Evolutionary conservation across 2,113 vertebrate genomes (phyloP), one percentile per base, ranked within the genome.

Genomic region (Protomyctophum bolini): DNA sequence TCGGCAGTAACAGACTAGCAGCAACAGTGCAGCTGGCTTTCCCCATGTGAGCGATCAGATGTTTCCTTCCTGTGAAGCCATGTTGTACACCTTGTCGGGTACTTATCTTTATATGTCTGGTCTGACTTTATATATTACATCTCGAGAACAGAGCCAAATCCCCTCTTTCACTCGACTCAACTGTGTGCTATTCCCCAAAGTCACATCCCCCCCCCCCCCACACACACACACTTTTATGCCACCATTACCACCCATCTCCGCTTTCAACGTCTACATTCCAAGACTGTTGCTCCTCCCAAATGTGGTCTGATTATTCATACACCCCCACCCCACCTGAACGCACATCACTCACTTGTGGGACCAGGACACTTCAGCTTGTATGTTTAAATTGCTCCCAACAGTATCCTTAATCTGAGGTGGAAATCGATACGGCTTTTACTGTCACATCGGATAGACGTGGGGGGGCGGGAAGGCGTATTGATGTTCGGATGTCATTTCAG

Each of bases 351-450:
- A 86, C 29, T n/a, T 21, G 78, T 77, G 72, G 68, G 74, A 80
- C 77, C 51, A 28, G 83, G 87, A 92, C 87, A 87, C 78, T 86
- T 86, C 84, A 83, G 86, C 85, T 85, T 86, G 83, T 87, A 82
- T 88, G 87, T 88, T 92, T 92, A 90, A 92, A 93, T 91, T 91
- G 91, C 91, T 94, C 91, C 92, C 92, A 80, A 75, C 77, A 86
- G 92, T 86, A 84, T 89, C 83, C 84, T 93, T 90, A 90, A 92
- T 93, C 89, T 81, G 77, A 41, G 75, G 70, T 72, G 69, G 89
- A 91, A 93, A 93, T 93, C 93, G 91, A 93, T 93, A 90, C 63
- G 66, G 86, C 91, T 91, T 93, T 93, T 89, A 91, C 90, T 91
- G 89, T 90, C 91, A 90, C 87, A 82, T 87, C 73, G 81, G 73